Evolutionary conservation across 2,888 invertebrate genomes (phyloP).

Genomic region (Elaeidobius kamerunicus): DNA sequence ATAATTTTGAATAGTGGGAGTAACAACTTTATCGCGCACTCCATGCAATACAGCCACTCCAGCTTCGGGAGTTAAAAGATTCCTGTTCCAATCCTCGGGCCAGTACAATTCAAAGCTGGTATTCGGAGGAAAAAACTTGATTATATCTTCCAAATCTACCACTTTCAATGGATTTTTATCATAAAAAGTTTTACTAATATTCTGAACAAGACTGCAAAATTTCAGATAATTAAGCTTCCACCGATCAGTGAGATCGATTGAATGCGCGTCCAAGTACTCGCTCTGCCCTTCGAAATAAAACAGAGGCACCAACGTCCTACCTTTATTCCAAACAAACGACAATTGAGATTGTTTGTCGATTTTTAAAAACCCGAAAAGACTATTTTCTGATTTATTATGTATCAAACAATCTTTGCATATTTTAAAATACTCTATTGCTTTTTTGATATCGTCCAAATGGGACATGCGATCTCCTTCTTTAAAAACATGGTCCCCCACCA

Average conservation of each 20-base stretch:
- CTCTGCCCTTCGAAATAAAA: conserved; percentile 29
- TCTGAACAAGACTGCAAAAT: conserved; percentile 27
- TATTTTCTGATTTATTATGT: conserved; percentile 1
- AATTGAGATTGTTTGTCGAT: conserved; percentile 14
- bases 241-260: conserved; percentile 15
- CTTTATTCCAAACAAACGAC: conserved; percentile 24
- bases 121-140: conserved; percentile 5
- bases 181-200: conserved; percentile 13
- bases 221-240: conserved; percentile 25
- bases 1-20: too few relatives aligned
- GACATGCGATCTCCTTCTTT: conserved; percentile 13
- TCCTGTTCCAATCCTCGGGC: conserved; percentile 12
- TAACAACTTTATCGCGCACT: too few relatives aligned
- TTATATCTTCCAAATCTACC: conserved; percentile 16
- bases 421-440: conserved; percentile 7
- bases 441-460: conserved; percentile 12
- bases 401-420: conserved; percentile 2
- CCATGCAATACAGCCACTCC: conserved; percentile 2
- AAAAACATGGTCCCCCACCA: conserved; percentile 16
- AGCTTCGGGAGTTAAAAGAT: conserved; percentile 6
- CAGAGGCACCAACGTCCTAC: conserved; percentile 22
- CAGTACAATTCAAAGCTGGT: conserved; percentile 16
- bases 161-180: conserved; percentile 10
- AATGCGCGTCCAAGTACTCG: conserved; percentile 16
- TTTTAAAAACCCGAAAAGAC: conserved; percentile 26